Conservation (phyloP, 2,113 vertebrate genomes). For the Oxyruncus cristatus region DNA sequence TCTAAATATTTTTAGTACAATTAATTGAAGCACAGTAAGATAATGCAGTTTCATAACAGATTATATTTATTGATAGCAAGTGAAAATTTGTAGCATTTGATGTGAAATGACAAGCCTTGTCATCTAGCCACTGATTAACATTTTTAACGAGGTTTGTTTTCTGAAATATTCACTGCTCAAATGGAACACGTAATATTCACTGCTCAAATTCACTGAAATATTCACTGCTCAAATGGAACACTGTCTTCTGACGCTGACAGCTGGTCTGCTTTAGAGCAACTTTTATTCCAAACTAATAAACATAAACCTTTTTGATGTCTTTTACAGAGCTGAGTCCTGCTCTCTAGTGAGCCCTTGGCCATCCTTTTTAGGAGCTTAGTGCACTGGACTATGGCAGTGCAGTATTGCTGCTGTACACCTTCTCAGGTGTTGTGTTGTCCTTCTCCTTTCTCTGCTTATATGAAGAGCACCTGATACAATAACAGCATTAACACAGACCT, state of each 20-base stretch:
- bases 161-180: conserved; percentile 13
- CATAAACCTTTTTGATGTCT: background rate
- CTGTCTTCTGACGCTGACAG: background rate
- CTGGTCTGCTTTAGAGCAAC: background rate
- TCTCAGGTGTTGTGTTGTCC: background rate
- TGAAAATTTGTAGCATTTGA: background rate
- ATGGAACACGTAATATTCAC: background rate
- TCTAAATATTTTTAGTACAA: conserved; percentile 22
- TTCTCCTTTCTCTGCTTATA: background rate
- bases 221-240: background rate
- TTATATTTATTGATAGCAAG: background rate
- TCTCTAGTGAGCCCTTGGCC: background rate
- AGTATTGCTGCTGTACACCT: background rate
- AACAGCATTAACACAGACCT: background rate
- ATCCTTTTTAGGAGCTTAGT: background rate
- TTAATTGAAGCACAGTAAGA: conserved; percentile 18
- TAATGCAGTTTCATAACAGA: conserved; percentile 19
- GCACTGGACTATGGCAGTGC: background rate
- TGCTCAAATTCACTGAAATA: background rate
- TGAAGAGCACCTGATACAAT: background rate
- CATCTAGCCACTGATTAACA: background rate
- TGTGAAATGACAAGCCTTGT: conserved; percentile 30
- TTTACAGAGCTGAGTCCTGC: background rate
- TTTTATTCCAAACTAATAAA: background rate
- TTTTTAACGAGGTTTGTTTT: conserved; percentile 17